These are phyloP conservation scores for Altica lythri DNA, from an alignment of 2,888 invertebrate species.

Conservation along the genomic window DNA sequence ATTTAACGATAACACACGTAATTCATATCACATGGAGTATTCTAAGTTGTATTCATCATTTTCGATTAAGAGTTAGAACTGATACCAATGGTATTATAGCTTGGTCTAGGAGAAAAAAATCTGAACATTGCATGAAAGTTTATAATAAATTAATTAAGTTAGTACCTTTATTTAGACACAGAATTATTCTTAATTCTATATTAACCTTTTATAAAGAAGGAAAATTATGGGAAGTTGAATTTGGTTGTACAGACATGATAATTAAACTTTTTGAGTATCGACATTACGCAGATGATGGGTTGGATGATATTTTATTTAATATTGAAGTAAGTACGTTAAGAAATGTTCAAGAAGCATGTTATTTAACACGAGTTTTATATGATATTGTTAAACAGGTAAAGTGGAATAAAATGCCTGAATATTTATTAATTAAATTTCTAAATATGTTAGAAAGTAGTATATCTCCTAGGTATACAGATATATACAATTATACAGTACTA, in stretches of 20 bases:
- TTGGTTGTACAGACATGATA: conserved; percentile 52
- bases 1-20: conserved; percentile 36
- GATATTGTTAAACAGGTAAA: conserved; percentile 58
- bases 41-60: conserved; percentile 52
- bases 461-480: conserved; percentile 39
- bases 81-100: conserved; percentile 14
- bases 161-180: conserved; percentile 46
- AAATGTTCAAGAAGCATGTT: conserved; percentile 54
- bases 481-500: conserved; percentile 52
- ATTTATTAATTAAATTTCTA: conserved; percentile 55
- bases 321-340: conserved; percentile 32
- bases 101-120: conserved; percentile 27
- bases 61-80: conserved; percentile 45
- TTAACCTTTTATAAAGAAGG: conserved; percentile 53
- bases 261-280: conserved; percentile 44
- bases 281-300: conserved; percentile 41
- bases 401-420: conserved; percentile 58
- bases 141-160: conserved; percentile 43
- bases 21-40: conserved; percentile 49
- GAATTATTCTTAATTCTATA: conserved; percentile 51
- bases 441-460: conserved; percentile 59
- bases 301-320: conserved; percentile 21
- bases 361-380: conserved; percentile 60
- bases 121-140: conserved; percentile 40
- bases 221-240: conserved; percentile 56